Evolutionary conservation across 1,140 invertebrate genomes (phyloP), one percentile per base, ranked within the genome.

Genomic region (Venturia canescens): DNA sequence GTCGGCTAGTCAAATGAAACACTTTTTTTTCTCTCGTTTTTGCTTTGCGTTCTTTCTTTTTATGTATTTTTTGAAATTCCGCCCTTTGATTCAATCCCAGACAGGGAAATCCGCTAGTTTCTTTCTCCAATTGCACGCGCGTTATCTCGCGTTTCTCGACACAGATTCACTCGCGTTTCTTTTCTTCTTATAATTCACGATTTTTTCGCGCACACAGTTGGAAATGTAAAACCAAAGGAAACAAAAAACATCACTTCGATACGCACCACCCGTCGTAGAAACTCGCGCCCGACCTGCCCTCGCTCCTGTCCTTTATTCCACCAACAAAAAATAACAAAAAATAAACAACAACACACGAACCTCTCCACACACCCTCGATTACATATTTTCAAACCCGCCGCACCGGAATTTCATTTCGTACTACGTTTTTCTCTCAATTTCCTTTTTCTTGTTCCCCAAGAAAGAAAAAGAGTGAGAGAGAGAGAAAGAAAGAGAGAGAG

Each of bases 1-100:
- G 88, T 87, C 83, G 86, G 84, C 82, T 84, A 70, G 87, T 84
- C 80, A 77, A 84, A 80, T 79, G 67, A 80, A 83, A 70, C 81
- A 85, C 81, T 84, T 79, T 71, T 70, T 70, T 75, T 70, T 77
- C 74, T 77, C 67, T 70, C 69, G 70, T 26, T 26, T 48, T 60
- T 16, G 21, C 23, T 26, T 66, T 29, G 38, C 31, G 34, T 60
- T 57, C 44, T 74, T 48, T 31, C 44, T 53, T 21, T 50, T 60
- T 29, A 13, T n/a, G 11, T 34, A 44, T 69, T 75, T 63, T 75
- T 69, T 78, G 48, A 44, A 38, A 80, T 84, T 83, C 31, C 7
- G 27, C 67, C 67, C 70, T 63, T 77, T 34, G 29, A 74, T 83
- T 67, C 50, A 38, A 79, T 50, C 75, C 71, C 72, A 9, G 3